Percentiles rank a stretch among this genome's conserved stretches.
Conservation (phyloP, 2,797 vertebrate genomes). For the Gallinago nigripennis region DNA sequence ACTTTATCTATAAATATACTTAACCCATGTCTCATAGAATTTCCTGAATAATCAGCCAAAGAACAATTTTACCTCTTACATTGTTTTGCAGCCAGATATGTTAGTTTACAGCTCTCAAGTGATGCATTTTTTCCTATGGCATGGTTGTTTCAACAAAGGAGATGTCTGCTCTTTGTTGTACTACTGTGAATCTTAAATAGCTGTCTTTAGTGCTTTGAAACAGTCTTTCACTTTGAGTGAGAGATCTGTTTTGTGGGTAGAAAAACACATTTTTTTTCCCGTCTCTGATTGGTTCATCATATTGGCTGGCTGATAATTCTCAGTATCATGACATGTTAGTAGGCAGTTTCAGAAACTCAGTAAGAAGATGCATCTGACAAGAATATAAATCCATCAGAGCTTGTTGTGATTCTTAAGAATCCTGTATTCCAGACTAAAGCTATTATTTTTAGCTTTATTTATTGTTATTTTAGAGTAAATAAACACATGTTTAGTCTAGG, state of each 20-base stretch:
- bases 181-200: neutral
- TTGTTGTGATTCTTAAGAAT: neutral
- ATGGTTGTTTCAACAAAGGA: neutral
- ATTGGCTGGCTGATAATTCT: neutral
- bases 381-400: neutral
- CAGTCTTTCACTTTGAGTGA: neutral
- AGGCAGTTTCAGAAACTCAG: neutral
- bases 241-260: neutral
- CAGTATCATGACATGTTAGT: fast-evolving
- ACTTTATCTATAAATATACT: neutral
- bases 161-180: neutral
- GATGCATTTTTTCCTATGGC: neutral
- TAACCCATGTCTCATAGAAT: neutral
- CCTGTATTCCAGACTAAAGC: neutral
- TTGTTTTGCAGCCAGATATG: neutral
- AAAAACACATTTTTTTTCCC: neutral
- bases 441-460: neutral
- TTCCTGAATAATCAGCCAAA: neutral
- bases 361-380: neutral
- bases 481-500: neutral
- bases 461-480: neutral
- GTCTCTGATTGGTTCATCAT: neutral
- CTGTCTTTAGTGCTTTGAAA: neutral
- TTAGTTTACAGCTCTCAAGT: neutral
- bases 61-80: neutral